Base-by-base conservation (phyloP, 2,888 invertebrate species). In the Rotaria sp. region DNA sequence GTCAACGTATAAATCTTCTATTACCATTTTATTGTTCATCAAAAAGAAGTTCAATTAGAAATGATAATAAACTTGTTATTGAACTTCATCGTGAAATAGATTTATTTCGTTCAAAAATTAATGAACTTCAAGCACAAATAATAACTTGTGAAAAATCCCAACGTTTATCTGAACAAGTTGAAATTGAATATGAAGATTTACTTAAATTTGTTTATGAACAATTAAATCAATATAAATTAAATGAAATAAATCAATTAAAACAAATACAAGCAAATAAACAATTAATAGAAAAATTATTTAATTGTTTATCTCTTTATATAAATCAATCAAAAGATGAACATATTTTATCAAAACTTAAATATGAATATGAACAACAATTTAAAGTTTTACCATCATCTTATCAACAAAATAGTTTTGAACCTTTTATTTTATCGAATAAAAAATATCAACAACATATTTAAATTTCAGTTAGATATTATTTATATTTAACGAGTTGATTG, bases 171-270 rank as follows among this genome's bases (percentile, higher is more conserved):
- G 11, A 74, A 8, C 38, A 74, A 74, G 38, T 74, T 38, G 74
- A 74, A 74, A 4, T 74, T 38, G 74, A 74, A 74, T 74, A 74
- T 74, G 74, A 74, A 74, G 74, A 74, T 38, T 38, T 74, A 74
- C 38, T 74, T 21, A 74, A 74, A 74, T 74, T 11, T 74, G 13
- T 74, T 8, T 74, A 74, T 24, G 74, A 74, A 35, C 74, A 74
- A 74, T 21, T 74, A 35, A 15, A 74, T 35, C 35, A 74, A 38
- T 74, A 35, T 74, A 74, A 74, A 74, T 7, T 74, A 30, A 35
- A 30, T 30, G 74, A 74, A 74, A 4, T 74, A 74, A 74, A 74
- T 21, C 24, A 74, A n/a, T 4, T 35, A 21, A 74, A 74, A 38
- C 30, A 74, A 30, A 35, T 74, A 7, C 74, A 26, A 74, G 2